Evolutionary conservation across 37 sponge, comb jelly and placozoan genomes (phyloP).

Genomic region (Beroe forskalii): DNA sequence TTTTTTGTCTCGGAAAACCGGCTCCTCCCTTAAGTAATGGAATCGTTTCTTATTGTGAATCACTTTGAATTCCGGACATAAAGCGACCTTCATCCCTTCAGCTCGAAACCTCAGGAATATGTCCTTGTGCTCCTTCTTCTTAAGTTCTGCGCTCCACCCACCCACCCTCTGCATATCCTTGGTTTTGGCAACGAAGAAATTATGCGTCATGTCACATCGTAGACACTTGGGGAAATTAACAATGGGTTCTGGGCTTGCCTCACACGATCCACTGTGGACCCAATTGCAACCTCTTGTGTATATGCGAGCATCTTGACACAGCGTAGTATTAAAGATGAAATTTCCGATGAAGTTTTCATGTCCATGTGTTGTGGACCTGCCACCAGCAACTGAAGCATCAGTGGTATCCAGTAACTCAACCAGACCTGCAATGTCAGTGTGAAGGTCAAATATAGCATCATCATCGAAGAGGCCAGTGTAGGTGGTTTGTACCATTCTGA

Average conservation of each 20-base stretch:
- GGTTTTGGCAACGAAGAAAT: not conserved
- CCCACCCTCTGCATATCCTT: not conserved
- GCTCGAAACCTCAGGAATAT: not conserved
- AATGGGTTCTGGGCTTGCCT: not conserved
- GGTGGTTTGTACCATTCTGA: not conserved
- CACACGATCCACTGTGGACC: not conserved
- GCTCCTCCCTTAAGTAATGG: too few relatives aligned
- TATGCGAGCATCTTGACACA: too few relatives aligned
- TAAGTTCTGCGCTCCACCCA: not conserved
- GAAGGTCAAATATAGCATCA: not conserved
- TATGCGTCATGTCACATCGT: constrained; percentile 6
- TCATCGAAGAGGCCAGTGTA: not conserved
- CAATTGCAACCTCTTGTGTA: not conserved
- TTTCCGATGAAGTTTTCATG: not conserved
- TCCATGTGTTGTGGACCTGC: not conserved
- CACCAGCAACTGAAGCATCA: not conserved
- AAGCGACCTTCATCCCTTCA: constrained; percentile 17
- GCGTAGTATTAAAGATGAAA: too few relatives aligned
- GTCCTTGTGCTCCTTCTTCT: not conserved
- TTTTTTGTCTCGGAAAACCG: too few relatives aligned
- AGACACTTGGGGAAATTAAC: not conserved
- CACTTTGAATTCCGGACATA: not conserved
- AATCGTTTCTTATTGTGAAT: too few relatives aligned
- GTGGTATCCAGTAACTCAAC: not conserved
- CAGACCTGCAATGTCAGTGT: not conserved